These are phyloP conservation scores for Heptranchias perlo DNA, from an alignment of 2,113 vertebrate genomes.

Conservation along the genomic window DNA sequence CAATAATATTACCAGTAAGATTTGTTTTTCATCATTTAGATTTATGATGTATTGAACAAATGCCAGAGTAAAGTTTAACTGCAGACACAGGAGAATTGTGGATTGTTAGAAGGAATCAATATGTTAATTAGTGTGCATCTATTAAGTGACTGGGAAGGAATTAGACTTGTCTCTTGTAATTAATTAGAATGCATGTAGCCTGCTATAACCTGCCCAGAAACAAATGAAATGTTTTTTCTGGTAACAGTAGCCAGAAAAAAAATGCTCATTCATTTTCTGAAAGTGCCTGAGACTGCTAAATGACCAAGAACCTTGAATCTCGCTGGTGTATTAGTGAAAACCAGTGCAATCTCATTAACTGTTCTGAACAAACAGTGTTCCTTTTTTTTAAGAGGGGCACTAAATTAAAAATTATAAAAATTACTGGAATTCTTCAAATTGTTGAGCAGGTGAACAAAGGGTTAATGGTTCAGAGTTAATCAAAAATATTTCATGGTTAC, in stretches of 20 bases:
- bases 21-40: constrained; percentile 35
- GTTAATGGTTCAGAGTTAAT: not conserved
- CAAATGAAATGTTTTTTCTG: constrained; percentile 20
- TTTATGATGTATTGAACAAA: constrained; percentile 20
- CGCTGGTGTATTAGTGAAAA: not conserved
- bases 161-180: not conserved
- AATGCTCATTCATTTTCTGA: not conserved
- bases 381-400: not conserved
- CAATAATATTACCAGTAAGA: not conserved
- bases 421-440: not conserved
- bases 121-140: constrained; percentile 33
- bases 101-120: constrained; percentile 15
- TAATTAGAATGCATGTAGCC: not conserved
- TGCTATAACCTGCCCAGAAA: not conserved
- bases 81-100: not conserved
- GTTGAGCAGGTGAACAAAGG: not conserved
- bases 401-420: not conserved
- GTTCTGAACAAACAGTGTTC: not conserved
- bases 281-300: not conserved
- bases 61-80: constrained; percentile 26
- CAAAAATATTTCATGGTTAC: not conserved
- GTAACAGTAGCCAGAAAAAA: not conserved
- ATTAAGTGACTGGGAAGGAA: constrained; percentile 7
- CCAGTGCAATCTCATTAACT: not conserved
- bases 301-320: not conserved